Conservation (phyloP, 2,888 invertebrate species). For the Ditula angustiorana region DNA sequence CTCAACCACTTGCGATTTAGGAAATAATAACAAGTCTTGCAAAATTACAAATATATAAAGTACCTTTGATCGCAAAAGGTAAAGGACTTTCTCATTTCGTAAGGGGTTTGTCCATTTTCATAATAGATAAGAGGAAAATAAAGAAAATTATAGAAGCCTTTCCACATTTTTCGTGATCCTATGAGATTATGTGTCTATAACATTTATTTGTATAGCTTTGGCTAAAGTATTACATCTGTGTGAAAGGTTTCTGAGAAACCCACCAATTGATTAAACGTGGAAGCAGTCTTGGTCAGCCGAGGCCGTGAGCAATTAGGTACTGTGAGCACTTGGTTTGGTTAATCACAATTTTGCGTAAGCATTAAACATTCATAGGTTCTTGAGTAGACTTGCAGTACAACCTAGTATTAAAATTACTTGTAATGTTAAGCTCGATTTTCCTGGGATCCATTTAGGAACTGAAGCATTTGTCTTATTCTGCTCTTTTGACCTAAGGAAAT, state of each 20-base stretch:
- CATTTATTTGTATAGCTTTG: background rate
- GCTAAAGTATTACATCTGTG: background rate
- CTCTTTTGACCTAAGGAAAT: too few relatives aligned
- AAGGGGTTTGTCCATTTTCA: conserved; percentile 5
- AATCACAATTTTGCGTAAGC: background rate
- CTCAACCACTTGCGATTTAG: background rate
- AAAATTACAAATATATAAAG: background rate
- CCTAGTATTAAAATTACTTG: too few relatives aligned
- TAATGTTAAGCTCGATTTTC: too few relatives aligned
- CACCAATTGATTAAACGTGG: conserved; percentile 10
- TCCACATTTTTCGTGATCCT: conserved; percentile 10
- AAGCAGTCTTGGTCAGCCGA: background rate
- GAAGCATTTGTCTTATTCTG: too few relatives aligned
- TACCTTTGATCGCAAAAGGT: conserved; percentile 8
- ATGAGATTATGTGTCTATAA: conserved; percentile 18
- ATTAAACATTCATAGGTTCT: too few relatives aligned
- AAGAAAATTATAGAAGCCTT: conserved; percentile 10
- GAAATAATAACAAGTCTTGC: background rate
- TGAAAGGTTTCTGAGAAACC: background rate
- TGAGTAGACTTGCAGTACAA: too few relatives aligned
- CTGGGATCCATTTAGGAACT: too few relatives aligned
- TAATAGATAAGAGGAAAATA: conserved; percentile 3
- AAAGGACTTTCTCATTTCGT: background rate
- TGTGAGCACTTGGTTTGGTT: background rate
- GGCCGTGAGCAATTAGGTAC: background rate